Base-by-base conservation (phyloP, 2,888 invertebrate genomes). In the Pelosia muscerda region DNA sequence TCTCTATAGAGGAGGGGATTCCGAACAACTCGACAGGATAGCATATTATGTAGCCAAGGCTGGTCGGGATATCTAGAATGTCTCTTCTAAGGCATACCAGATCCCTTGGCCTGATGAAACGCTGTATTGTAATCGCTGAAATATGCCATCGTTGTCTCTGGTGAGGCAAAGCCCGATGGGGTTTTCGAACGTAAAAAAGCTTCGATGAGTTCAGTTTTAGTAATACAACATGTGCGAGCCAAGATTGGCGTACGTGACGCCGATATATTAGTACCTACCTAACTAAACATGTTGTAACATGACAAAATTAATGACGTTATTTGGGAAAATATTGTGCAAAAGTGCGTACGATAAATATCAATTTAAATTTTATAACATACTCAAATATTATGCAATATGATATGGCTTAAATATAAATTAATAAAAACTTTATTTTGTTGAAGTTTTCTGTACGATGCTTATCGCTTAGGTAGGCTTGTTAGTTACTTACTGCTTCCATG, bases 261-360 rank as follows among this genome's bases (percentile, higher is more conserved):
- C 15, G 61, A 64, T 38, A 63, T 19, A 38, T 19, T 61, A 49
- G n/a, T 19, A 19, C n/a, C 49, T 49, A 49, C 0, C 4, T 28
- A 25, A 68, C 4, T 28, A 25, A 68, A 59, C 67, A 63, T 31
- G 67, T 68, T 54, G 38, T 8, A 54, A 68, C 67, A 22, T 59
- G 67, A 62, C 38, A 9, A 23, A 31, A 38, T 15, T 38, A 26
- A 15, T 54, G 58, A 54, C 54, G 63, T 25, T 42, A 42, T 56
- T 58, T 57, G 19, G 58, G 31, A 23, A 54, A 63, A 63, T 34
- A 22, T 63, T 68, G 22, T 25, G 54, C 54, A 63, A 68, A 68
- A 38, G 11, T 4, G 1, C 38, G n/a, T 19, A 57, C n/a, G 58
- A 58, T 31, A 34, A n/a, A 25, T 25, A 25, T 55, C 10, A 34